Evolutionary conservation across 2,113 vertebrate genomes (phyloP).

Genomic region (Podocnemis expansa): DNA sequence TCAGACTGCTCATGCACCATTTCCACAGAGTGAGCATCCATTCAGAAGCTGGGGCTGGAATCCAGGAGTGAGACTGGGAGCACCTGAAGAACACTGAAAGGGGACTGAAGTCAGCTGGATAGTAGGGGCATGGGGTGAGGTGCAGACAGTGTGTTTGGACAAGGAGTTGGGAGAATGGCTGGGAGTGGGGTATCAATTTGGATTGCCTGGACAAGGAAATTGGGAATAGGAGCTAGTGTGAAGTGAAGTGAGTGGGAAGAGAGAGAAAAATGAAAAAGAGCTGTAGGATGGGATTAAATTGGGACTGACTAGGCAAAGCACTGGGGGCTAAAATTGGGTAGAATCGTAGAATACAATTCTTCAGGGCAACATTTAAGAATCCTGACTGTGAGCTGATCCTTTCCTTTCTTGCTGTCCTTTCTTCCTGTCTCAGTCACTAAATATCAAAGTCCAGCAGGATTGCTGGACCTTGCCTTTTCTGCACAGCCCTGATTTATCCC

Average conservation of each 20-base stretch:
- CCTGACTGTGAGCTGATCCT: background rate
- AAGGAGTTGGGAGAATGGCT: background rate
- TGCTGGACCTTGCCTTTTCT: background rate
- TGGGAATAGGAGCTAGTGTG: background rate
- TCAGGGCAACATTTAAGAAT: background rate
- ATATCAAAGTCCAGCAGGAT: background rate
- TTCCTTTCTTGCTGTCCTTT: background rate
- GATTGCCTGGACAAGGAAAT: background rate
- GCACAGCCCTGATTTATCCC: background rate
- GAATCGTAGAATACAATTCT: background rate
- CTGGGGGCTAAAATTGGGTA: background rate
- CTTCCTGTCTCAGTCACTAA: background rate
- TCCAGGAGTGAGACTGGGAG: background rate
- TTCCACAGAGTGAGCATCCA: background rate
- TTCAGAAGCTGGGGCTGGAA: background rate
- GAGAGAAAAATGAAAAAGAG: background rate
- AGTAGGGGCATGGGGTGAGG: too few species aligned
- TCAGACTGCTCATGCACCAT: background rate
- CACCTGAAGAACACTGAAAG: background rate
- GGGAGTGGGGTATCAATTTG: background rate
- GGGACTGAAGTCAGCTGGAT: background rate
- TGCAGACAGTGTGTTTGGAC: background rate
- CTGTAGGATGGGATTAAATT: background rate
- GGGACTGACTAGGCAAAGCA: background rate
- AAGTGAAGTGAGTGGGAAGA: background rate